Conservation (phyloP, 2,113 vertebrate genomes). For the Ovibos moschatus region DNA sequence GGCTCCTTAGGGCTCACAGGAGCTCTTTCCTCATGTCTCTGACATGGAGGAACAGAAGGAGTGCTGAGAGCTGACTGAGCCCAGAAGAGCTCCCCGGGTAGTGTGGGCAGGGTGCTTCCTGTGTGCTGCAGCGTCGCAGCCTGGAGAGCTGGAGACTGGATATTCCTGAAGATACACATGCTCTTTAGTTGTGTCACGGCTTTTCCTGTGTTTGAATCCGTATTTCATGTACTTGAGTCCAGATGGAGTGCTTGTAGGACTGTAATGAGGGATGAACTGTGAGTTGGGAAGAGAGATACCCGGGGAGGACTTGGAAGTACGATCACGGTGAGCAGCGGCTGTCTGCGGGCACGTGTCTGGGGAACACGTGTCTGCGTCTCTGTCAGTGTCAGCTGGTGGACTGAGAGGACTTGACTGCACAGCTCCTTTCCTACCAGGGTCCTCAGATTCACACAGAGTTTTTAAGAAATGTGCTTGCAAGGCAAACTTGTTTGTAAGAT, state of each 20-base stretch:
- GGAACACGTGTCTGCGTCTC: neutral
- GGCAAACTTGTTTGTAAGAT: neutral
- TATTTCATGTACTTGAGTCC: neutral
- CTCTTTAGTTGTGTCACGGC: neutral
- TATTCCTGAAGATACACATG: neutral
- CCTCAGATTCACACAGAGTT: neutral
- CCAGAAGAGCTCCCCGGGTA: neutral
- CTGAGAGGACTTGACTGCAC: neutral
- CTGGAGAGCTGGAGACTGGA: neutral
- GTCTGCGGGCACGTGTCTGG: neutral
- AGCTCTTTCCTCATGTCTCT: neutral
- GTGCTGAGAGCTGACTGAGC: neutral
- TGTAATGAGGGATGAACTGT: neutral
- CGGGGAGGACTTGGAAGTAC: neutral
- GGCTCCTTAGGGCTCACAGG: neutral
- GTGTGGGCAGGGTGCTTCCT: neutral
- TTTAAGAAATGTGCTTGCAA: neutral
- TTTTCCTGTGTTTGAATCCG: neutral
- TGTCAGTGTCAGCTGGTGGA: neutral
- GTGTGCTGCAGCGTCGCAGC: accelerated
- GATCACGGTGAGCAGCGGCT: neutral
- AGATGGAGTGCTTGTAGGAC: neutral
- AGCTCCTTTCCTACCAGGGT: neutral
- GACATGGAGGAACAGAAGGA: neutral
- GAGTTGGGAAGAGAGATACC: neutral